Conservation (phyloP, 2,113 vertebrate genomes). For the Odocoileus hemionus region DNA sequence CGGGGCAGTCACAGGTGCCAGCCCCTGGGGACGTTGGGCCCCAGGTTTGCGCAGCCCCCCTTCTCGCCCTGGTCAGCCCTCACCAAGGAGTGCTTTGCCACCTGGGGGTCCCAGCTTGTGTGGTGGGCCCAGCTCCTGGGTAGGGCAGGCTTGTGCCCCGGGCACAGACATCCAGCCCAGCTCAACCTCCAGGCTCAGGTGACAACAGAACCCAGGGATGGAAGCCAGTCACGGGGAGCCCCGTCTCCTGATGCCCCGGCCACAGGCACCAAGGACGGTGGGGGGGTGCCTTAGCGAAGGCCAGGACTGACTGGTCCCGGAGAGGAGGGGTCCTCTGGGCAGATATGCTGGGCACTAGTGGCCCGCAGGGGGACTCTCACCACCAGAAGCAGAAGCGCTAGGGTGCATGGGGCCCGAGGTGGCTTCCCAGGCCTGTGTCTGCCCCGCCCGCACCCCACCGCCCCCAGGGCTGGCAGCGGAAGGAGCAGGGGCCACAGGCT, state of each 20-base stretch:
- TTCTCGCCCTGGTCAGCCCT: too few relatives aligned
- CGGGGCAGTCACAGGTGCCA: not conserved
- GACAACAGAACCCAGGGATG: not conserved
- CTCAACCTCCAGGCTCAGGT: not conserved
- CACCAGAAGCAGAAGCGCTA: not conserved
- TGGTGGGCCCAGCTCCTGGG: not conserved
- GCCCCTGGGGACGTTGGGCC: not conserved
- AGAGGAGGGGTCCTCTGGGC: not conserved
- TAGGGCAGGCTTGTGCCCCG: not conserved
- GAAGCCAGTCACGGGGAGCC: not conserved
- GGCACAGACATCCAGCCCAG: not conserved
- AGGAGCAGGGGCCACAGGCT: too few relatives aligned
- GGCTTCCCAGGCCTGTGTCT: not conserved
- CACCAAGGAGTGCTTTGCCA: not conserved
- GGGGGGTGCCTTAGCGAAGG: not conserved
- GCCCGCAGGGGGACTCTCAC: not conserved
- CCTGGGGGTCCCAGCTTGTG: too few relatives aligned
- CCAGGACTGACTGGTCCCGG: not conserved
- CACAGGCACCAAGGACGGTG: not conserved
- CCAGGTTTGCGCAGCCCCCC: not conserved
- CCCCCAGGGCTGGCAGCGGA: not conserved
- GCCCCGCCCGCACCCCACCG: not conserved
- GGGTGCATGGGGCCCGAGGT: not conserved
- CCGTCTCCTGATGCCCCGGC: fast-evolving
- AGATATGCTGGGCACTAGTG: not conserved